Evolutionary conservation across 2,113 vertebrate genomes (phyloP).

Genomic region (Labeo catla): DNA sequence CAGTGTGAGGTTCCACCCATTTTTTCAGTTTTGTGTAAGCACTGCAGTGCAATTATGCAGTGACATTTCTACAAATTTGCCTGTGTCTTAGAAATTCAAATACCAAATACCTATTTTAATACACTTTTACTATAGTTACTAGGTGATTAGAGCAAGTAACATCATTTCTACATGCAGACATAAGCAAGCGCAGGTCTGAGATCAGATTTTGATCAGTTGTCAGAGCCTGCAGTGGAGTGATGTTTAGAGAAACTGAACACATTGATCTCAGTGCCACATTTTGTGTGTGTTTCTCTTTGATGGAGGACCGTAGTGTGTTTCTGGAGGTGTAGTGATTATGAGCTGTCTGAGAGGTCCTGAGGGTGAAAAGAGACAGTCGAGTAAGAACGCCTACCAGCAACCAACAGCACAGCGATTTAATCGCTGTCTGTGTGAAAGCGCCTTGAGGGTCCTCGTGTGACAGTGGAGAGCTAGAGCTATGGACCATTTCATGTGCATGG

Average conservation of each 20-base stretch:
- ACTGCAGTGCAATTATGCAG: not conserved
- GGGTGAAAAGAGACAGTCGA: conserved; percentile 11
- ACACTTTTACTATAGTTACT: not conserved
- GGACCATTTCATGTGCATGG: not conserved
- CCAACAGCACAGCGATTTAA: not conserved
- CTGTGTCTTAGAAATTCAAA: not conserved
- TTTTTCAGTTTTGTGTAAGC: not conserved
- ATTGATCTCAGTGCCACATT: not conserved
- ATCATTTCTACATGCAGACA: not conserved
- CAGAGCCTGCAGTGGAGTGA: not conserved
- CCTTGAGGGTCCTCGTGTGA: not conserved
- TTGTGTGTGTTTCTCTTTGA: conserved; percentile 5
- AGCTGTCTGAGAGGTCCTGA: not conserved
- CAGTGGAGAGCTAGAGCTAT: not conserved
- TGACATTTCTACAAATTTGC: not conserved
- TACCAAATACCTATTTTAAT: not conserved
- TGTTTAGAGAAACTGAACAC: conserved; percentile 6
- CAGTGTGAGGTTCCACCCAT: not conserved
- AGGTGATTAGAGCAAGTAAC: not conserved
- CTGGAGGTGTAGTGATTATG: not conserved
- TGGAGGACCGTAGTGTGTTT: conserved; percentile 12
- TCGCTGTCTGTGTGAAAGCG: not conserved
- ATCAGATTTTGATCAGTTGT: conserved; percentile 1
- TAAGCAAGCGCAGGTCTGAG: not conserved
- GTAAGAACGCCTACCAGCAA: conserved; percentile 7